Conservation (phyloP, 2,113 vertebrate species). For the Cardinalis cardinalis region DNA sequence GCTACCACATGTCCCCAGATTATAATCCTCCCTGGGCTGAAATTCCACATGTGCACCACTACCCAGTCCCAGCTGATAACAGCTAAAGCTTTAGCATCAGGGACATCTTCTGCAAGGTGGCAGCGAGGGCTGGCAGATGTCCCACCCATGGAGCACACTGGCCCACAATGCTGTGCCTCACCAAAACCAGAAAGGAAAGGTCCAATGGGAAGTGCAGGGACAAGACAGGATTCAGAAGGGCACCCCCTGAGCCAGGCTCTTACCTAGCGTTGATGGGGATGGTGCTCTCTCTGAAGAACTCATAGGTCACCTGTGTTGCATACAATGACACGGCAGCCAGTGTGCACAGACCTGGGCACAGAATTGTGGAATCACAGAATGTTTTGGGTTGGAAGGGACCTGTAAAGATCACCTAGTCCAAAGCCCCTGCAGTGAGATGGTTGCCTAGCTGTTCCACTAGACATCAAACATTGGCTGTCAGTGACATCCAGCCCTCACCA, state of each 20-base stretch:
- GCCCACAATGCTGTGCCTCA: fast-evolving
- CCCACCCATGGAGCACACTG: fast-evolving
- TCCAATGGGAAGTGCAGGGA: neutral
- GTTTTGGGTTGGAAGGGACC: neutral
- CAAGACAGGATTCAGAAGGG: neutral
- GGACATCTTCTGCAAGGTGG: neutral
- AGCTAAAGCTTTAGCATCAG: neutral
- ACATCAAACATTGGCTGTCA: fast-evolving
- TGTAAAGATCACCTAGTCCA: neutral
- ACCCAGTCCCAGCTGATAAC: neutral
- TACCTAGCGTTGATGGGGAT: constrained; percentile 89
- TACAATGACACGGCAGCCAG: constrained; percentile 93
- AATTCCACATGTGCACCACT: fast-evolving
- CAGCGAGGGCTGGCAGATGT: neutral
- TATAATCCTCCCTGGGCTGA: neutral
- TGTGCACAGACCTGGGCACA: constrained; percentile 83
- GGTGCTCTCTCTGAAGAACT: constrained; percentile 92
- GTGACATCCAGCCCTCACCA: neutral
- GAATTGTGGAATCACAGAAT: neutral
- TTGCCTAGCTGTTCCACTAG: neutral
- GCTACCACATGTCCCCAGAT: fast-evolving
- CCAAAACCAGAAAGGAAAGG: neutral
- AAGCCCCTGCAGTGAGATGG: neutral
- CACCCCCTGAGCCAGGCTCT: neutral
- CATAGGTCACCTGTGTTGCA: constrained; percentile 88